phyloP scores from a whole-genome alignment of 1,140 invertebrate genomes.

The Augochlora pura region DNA sequence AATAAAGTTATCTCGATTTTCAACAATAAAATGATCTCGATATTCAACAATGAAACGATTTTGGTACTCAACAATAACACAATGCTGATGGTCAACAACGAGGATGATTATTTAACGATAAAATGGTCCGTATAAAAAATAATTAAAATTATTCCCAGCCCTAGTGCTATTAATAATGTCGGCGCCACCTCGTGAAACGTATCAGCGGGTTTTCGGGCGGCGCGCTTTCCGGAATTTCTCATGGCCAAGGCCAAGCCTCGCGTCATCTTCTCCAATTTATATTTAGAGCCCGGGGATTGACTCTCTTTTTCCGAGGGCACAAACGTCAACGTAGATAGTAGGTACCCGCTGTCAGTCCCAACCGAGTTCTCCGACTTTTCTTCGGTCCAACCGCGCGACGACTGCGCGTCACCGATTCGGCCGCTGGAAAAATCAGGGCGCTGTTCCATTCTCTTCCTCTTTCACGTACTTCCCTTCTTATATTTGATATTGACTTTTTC shows the following conservation, averaged over 20 bases:
- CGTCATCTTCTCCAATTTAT: constrained; percentile 63
- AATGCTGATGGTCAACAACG: too few relatives aligned
- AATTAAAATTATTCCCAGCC: too few relatives aligned
- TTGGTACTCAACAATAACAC: too few relatives aligned
- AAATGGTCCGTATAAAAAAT: too few relatives aligned
- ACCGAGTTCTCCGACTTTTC: constrained; percentile 20
- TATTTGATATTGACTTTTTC: too few relatives aligned
- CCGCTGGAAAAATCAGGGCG: neutral
- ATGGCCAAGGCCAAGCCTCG: constrained; percentile 71
- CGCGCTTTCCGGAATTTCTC: constrained; percentile 72
- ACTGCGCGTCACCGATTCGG: neutral
- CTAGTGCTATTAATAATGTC: neutral
- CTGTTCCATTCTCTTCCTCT: neutral
- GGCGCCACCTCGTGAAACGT: neutral
- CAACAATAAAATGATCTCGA: too few relatives aligned
- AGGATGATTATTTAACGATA: neutral
- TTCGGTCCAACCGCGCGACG: too few relatives aligned
- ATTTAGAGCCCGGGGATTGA: constrained; percentile 43
- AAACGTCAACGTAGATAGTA: constrained; percentile 19
- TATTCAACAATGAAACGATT: too few relatives aligned
- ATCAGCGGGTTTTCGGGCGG: constrained; percentile 48
- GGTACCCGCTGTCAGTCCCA: neutral
- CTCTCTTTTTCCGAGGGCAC: neutral
- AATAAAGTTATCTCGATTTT: too few relatives aligned
- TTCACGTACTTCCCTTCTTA: neutral